phyloP scores from a whole-genome alignment of 2,888 invertebrate genomes.

The Nymphalis urticae region DNA sequence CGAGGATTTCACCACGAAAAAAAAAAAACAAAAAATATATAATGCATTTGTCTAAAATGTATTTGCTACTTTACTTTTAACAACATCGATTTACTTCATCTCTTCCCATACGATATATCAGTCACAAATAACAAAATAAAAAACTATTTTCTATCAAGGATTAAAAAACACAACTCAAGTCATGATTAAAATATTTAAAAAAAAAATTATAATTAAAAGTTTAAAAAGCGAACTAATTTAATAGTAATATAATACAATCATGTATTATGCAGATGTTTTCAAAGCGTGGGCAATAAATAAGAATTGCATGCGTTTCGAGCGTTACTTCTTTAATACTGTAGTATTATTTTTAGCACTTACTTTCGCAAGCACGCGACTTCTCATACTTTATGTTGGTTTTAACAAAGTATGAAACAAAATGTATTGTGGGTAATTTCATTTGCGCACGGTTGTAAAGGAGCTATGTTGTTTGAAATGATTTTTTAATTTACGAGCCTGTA shows the following conservation, averaged over 20 bases:
- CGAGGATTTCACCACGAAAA: no score
- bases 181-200: constrained; percentile 8
- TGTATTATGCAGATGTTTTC: constrained; percentile 36
- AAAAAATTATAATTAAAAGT: constrained; percentile 2
- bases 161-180: background rate
- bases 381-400: constrained; percentile 25
- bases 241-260: constrained; percentile 22
- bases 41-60: no score
- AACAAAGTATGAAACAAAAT: constrained; percentile 16
- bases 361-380: constrained; percentile 27
- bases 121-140: no score
- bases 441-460: constrained; percentile 1
- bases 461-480: background rate
- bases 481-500: background rate
- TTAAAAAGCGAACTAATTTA: constrained; percentile 16
- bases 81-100: no score
- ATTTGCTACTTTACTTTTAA: no score
- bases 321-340: constrained; percentile 29
- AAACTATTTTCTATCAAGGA: no score
- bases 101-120: no score
- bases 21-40: no score
- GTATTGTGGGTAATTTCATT: constrained; percentile 13
- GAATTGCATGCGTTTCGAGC: constrained; percentile 31
- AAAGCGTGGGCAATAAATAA: constrained; percentile 37
- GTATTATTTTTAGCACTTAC: constrained; percentile 35